Conservation (phyloP, 2,113 vertebrate genomes). For the Clarias magur region DNA sequence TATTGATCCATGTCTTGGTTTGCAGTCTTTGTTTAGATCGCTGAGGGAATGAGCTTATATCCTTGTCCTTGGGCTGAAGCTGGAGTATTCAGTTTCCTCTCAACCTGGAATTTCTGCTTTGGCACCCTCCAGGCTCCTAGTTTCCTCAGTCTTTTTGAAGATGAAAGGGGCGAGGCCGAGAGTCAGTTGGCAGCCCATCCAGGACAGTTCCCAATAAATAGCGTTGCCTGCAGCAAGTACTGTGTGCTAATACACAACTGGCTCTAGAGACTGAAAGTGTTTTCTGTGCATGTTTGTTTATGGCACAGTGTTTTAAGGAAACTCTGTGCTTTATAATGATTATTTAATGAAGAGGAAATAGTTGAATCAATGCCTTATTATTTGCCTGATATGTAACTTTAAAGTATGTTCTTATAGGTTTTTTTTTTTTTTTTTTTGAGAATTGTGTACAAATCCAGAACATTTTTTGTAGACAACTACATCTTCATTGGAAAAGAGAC, state of each 20-base stretch:
- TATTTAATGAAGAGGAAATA: constrained; percentile 7
- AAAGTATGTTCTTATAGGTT: neutral
- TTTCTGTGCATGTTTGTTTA: constrained; percentile 34
- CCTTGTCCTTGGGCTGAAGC: constrained; percentile 41
- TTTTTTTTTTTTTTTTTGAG: neutral
- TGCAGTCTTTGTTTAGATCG: constrained; percentile 36
- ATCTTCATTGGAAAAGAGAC: constrained; percentile 5
- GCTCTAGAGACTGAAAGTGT: constrained; percentile 51
- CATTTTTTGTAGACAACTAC: constrained; percentile 6
- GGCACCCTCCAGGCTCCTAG: constrained; percentile 36
- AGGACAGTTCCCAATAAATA: constrained; percentile 49
- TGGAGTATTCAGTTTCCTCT: constrained; percentile 39
- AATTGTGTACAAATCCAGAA: neutral
- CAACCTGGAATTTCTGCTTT: constrained; percentile 46
- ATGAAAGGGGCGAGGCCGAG: constrained; percentile 50
- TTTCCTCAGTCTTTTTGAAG: constrained; percentile 48
- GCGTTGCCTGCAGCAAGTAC: constrained; percentile 46
- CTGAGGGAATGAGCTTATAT: constrained; percentile 45
- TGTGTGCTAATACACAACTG: constrained; percentile 58
- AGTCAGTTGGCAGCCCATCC: constrained; percentile 44
- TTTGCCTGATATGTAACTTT: constrained; percentile 4
- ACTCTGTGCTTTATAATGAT: neutral
- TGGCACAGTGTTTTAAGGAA: neutral
- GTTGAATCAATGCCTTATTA: neutral
- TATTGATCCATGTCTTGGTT: constrained; percentile 47